A percentile compares a stretch with the other conserved stretches of the same genome.
Conservation (phyloP, 1,140 invertebrate genomes). For the Dendroctonus ponderosae region DNA sequence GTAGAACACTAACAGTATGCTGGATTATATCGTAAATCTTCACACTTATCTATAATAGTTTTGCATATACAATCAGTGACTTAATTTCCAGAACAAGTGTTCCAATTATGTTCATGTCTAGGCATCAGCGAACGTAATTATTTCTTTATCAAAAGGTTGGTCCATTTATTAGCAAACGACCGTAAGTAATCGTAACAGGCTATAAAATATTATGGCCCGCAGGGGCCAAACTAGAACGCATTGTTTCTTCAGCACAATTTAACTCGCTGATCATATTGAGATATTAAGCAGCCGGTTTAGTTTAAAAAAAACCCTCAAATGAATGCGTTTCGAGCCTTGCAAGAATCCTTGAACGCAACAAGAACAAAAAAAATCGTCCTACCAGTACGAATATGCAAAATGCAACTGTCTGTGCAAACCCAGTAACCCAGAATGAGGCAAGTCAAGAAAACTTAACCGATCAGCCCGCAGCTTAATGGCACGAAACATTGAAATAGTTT, state of each 20-base stretch:
- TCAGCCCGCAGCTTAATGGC: constrained; percentile 14
- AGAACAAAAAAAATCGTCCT: background rate
- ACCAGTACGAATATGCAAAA: constrained; percentile 1
- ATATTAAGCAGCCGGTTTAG: background rate
- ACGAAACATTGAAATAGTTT: constrained; percentile 25
- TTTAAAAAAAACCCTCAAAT: background rate
- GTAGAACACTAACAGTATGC: too few species aligned
- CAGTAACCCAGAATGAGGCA: constrained; percentile 15
- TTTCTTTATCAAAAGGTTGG: background rate
- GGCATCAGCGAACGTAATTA: background rate
- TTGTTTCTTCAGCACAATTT: constrained; percentile 17
- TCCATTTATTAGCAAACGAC: background rate
- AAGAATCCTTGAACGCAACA: constrained; percentile 2
- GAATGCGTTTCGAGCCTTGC: background rate
- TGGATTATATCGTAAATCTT: too few species aligned
- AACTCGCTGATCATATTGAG: constrained; percentile 11
- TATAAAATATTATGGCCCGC: constrained; percentile 9
- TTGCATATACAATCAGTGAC: too few species aligned
- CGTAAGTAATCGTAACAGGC: constrained; percentile 2
- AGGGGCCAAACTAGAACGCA: constrained; percentile 10
- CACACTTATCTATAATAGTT: too few species aligned
- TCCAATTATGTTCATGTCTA: too few species aligned
- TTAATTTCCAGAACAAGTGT: too few species aligned
- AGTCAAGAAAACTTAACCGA: constrained; percentile 3
- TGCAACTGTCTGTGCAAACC: constrained; percentile 7